These are phyloP conservation scores for Rotaria sp. DNA, from an alignment of 2,888 invertebrate genomes.

Conservation along the genomic window DNA sequence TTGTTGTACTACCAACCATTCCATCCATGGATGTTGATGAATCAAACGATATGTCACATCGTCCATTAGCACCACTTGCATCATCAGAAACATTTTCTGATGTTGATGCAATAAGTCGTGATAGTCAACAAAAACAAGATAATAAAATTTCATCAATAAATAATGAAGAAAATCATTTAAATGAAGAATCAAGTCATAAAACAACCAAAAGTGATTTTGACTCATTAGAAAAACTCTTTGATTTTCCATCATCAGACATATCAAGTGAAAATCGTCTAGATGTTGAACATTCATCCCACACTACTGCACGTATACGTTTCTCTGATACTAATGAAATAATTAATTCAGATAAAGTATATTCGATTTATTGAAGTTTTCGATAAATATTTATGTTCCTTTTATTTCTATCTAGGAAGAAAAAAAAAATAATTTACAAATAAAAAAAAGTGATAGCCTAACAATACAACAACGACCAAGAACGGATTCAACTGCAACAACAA, in stretches of 20 bases:
- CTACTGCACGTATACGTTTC: neutral
- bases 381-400: neutral
- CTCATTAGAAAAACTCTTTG: neutral
- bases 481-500: neutral
- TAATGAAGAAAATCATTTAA: neutral
- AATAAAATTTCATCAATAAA: neutral
- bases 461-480: neutral
- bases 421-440: neutral
- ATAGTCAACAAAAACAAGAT: neutral
- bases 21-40: constrained; percentile 38
- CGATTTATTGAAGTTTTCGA: neutral
- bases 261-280: neutral
- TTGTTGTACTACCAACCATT: neutral
- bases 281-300: neutral
- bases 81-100: constrained; percentile 53
- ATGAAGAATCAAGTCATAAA: neutral
- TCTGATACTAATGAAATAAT: neutral
- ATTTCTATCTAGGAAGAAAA: neutral
- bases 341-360: neutral
- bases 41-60: constrained; percentile 45
- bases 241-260: constrained; percentile 3
- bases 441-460: neutral
- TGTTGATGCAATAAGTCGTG: constrained; percentile 39
- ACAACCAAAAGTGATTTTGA: neutral
- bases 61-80: constrained; percentile 53